These are phyloP conservation scores for Ladona fulva DNA, from an alignment of 1,140 invertebrate species.

Conservation along the genomic window DNA sequence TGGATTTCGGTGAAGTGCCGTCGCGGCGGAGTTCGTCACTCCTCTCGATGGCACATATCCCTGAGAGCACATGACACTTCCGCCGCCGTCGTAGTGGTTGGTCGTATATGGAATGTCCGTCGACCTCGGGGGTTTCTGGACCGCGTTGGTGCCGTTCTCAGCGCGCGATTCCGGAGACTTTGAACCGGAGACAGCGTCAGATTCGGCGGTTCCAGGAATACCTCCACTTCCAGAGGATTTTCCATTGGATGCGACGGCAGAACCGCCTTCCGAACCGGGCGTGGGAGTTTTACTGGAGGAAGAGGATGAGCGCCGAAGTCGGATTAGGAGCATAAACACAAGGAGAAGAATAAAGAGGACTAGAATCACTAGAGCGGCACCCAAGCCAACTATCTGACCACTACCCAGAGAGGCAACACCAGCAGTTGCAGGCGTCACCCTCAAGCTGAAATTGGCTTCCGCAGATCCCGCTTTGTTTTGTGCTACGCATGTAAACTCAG, in stretches of 20 bases:
- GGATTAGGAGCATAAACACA: conserved; percentile 59
- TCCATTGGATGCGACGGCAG: conserved; percentile 35
- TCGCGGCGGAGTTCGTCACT: conserved; percentile 43
- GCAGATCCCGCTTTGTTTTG: conserved; percentile 85
- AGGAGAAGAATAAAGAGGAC: conserved; percentile 66
- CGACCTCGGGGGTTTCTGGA: conserved; percentile 55
- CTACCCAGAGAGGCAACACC: conserved; percentile 71
- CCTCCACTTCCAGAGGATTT: conserved; percentile 33
- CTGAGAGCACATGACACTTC: conserved; percentile 32
- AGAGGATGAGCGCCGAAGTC: conserved; percentile 56
- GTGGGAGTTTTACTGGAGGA: conserved; percentile 64
- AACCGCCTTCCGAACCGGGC: conserved; percentile 45
- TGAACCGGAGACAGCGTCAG: background rate
- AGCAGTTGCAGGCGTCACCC: conserved; percentile 63
- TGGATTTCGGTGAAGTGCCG: background rate
- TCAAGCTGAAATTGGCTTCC: conserved; percentile 83
- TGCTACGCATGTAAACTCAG: conserved; percentile 82
- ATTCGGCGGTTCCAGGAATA: background rate
- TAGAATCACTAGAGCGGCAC: conserved; percentile 67
- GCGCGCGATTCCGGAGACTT: conserved; percentile 31
- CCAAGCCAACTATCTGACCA: conserved; percentile 75
- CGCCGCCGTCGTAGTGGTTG: conserved; percentile 49
- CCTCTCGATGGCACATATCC: background rate
- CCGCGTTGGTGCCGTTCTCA: conserved; percentile 50
- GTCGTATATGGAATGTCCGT: conserved; percentile 54